Evolutionary conservation across 2,113 vertebrate species (phyloP), one percentile per base, ranked within the genome.

Genomic region (Pangasianodon hypophthalmus): DNA sequence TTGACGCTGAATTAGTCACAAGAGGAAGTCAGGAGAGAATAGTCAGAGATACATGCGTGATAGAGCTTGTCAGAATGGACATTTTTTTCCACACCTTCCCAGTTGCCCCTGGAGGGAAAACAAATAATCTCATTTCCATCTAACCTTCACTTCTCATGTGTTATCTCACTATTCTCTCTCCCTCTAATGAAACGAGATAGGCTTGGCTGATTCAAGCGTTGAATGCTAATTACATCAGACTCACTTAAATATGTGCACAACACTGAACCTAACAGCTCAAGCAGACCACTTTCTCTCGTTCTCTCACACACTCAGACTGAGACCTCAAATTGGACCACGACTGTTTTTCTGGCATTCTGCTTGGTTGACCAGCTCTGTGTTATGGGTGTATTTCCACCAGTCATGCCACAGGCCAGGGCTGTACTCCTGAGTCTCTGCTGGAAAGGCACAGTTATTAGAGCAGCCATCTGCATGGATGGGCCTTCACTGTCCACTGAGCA

Each of bases 261-360:
- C 75, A 67, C 44, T 81, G 58, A 88, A 64, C 87, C 29, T 37
- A 80, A 26, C 75, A 82, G 46, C 80, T 84, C 80, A 56, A 71
- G 50, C 48, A 73, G 56, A 64, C 24, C 64, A 54, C 67, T 54
- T n/a, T 69, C 46, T 69, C 58, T 81, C 5, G 1, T 29, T 54
- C 62, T 52, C 60, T 50, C 14, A 37, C 69, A 73, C 52, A 52
- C 19, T 24, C 46, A 21, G 14, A 52, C 69, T 56, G 62, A 80
- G 64, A 44, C 54, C 37, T 85, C 62, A 81, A 58, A 86, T 87
- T 50, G 60, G 75, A 89, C 85, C 69, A 64, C 67, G 83, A 32
- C 46, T 85, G 71, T 92, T 93, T 86, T 48, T 84, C 58, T 29
- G 82, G 90, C 93, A 93, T 94, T 94, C 93, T 95, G 94, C 88